Conservation (phyloP, 2,113 vertebrate species). For the Oceanites oceanicus region DNA sequence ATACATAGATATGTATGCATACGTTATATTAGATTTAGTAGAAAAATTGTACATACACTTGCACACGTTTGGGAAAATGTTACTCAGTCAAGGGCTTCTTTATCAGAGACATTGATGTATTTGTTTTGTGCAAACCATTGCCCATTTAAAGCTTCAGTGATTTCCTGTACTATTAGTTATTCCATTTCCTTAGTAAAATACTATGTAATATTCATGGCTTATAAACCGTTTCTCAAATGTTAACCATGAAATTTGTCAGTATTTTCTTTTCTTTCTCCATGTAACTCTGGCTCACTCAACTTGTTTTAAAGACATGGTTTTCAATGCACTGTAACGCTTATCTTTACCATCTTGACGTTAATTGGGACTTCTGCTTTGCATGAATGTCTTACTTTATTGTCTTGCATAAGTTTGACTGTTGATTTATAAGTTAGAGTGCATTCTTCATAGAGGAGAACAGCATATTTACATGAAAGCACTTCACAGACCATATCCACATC, state of each 20-base stretch:
- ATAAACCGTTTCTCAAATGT: constrained; percentile 10
- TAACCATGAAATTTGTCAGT: background rate
- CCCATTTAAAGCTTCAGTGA: background rate
- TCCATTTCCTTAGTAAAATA: constrained; percentile 59
- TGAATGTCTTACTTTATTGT: background rate
- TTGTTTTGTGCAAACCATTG: background rate
- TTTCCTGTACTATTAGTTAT: constrained; percentile 15
- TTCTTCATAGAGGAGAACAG: background rate
- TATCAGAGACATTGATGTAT: background rate
- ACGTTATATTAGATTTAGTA: background rate
- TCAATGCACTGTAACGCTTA: background rate
- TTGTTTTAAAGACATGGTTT: background rate
- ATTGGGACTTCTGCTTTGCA: background rate
- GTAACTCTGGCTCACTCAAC: background rate
- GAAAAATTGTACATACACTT: background rate
- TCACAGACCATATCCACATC: background rate
- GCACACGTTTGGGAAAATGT: background rate
- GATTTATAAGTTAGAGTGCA: background rate
- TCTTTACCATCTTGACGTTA: constrained; percentile 4
- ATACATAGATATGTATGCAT: background rate
- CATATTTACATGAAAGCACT: background rate
- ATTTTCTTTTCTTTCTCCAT: background rate
- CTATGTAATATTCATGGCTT: constrained; percentile 12
- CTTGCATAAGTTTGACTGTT: background rate
- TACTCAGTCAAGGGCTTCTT: background rate